Conservation (phyloP, 2,797 vertebrate species). For the Picus viridis region DNA sequence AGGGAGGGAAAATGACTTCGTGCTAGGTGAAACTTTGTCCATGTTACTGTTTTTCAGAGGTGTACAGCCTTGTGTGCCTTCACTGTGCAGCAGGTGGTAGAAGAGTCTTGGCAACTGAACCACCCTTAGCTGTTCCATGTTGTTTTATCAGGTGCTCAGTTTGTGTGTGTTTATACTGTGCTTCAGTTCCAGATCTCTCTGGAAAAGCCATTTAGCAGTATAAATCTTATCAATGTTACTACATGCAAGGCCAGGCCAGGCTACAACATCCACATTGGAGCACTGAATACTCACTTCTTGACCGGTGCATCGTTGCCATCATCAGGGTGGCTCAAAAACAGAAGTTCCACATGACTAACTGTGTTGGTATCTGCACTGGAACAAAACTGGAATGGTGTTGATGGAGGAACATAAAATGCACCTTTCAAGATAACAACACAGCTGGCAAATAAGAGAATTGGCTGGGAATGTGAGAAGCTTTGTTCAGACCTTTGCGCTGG, state of each 20-base stretch:
- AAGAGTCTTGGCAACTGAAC: not conserved
- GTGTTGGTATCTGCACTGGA: not conserved
- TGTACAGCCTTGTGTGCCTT: not conserved
- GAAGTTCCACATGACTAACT: not conserved
- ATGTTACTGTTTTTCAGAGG: not conserved
- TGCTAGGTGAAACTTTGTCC: not conserved
- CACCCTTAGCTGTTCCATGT: not conserved
- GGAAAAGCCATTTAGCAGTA: too few species aligned
- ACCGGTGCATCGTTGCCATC: constrained; percentile 31
- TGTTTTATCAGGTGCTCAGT: not conserved
- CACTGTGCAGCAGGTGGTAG: not conserved
- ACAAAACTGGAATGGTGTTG: not conserved
- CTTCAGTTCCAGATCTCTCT: not conserved
- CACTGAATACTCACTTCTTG: not conserved
- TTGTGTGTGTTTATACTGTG: not conserved
- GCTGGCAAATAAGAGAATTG: not conserved
- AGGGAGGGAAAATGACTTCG: not conserved
- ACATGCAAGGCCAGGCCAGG: not conserved
- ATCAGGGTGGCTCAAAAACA: constrained; percentile 35
- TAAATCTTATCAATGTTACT: not conserved
- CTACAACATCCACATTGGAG: not conserved
- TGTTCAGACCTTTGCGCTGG: not conserved
- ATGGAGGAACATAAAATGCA: not conserved
- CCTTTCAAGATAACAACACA: not conserved
- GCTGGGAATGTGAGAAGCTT: not conserved